Evolutionary conservation across 2,113 vertebrate genomes (phyloP).

Genomic region (Paramisgurnus dabryanus): DNA sequence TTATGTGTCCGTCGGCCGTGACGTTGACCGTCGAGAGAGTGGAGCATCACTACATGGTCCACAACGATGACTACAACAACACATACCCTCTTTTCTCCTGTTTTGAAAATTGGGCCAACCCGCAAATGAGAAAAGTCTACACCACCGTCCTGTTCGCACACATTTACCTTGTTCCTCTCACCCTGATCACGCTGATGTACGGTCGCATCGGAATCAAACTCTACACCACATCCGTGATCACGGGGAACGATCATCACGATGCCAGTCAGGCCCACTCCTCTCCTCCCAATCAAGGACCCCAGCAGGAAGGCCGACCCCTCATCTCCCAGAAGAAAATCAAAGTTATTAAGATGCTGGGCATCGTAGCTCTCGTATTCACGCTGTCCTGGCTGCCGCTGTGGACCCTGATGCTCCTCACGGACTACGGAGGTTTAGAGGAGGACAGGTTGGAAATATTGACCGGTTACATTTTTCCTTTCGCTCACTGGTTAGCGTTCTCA

Average conservation of each 20-base stretch:
- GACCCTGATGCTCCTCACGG: constrained; percentile 79
- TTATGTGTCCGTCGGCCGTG: constrained; percentile 77
- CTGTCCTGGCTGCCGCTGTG: constrained; percentile 82
- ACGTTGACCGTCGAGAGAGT: constrained; percentile 72
- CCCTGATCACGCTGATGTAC: constrained; percentile 76
- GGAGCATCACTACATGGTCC: constrained; percentile 72
- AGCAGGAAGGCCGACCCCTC: constrained; percentile 54
- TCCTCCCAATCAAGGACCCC: constrained; percentile 28
- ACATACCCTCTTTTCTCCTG: constrained; percentile 73
- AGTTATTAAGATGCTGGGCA: constrained; percentile 80
- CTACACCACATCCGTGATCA: constrained; percentile 66
- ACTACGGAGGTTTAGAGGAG: constrained; percentile 70
- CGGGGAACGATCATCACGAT: constrained; percentile 55
- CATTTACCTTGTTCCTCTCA: constrained; percentile 77
- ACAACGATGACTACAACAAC: constrained; percentile 68
- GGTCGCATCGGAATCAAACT: constrained; percentile 75
- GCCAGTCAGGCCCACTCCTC: background rate
- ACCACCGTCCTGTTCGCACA: constrained; percentile 76
- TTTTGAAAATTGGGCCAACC: constrained; percentile 77
- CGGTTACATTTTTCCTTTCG: constrained; percentile 78
- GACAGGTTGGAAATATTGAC: constrained; percentile 73
- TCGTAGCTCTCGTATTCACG: constrained; percentile 79
- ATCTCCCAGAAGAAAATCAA: constrained; percentile 75
- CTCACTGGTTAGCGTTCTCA: constrained; percentile 82
- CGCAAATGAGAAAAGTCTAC: constrained; percentile 77